phyloP scores from a whole-genome alignment of 2,888 invertebrate genomes.

The Euclidia mi region DNA sequence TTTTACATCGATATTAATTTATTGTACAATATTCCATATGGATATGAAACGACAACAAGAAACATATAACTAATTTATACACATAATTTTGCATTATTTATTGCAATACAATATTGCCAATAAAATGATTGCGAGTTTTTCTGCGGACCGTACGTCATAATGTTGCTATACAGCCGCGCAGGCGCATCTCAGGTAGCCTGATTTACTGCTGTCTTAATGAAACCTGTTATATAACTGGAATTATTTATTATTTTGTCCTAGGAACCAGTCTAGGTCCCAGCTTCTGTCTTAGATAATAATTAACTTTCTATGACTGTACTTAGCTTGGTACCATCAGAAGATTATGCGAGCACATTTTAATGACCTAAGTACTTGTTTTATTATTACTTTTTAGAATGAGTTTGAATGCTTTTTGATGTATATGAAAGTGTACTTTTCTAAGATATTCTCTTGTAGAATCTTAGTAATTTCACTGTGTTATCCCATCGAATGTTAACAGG shows the following conservation, averaged over 20 bases:
- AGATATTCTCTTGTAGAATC: not conserved
- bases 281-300: constrained; percentile 86
- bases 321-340: constrained; percentile 37
- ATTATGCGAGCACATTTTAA: constrained; percentile 34
- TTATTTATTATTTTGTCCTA: constrained; percentile 88
- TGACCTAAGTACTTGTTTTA: constrained; percentile 26
- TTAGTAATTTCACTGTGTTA: not conserved
- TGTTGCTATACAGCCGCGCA: constrained; percentile 70
- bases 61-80: constrained; percentile 11
- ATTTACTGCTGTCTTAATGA: constrained; percentile 88
- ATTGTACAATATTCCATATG: not conserved
- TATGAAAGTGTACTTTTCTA: not conserved
- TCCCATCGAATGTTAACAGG: constrained; percentile 13
- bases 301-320: constrained; percentile 74
- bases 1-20: constrained; percentile 4
- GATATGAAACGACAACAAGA: constrained; percentile 1
- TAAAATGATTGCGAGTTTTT: constrained; percentile 42
- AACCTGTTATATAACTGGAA: constrained; percentile 88
- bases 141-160: constrained; percentile 68
- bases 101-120: constrained; percentile 17
- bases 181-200: constrained; percentile 85
- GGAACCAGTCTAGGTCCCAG: constrained; percentile 75
- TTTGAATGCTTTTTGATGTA: constrained; percentile 1
- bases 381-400: not conserved
- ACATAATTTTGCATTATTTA: constrained; percentile 11